These are phyloP conservation scores for Stratiomys singularior DNA, from an alignment of 2,888 invertebrate genomes.

Conservation along the genomic window DNA sequence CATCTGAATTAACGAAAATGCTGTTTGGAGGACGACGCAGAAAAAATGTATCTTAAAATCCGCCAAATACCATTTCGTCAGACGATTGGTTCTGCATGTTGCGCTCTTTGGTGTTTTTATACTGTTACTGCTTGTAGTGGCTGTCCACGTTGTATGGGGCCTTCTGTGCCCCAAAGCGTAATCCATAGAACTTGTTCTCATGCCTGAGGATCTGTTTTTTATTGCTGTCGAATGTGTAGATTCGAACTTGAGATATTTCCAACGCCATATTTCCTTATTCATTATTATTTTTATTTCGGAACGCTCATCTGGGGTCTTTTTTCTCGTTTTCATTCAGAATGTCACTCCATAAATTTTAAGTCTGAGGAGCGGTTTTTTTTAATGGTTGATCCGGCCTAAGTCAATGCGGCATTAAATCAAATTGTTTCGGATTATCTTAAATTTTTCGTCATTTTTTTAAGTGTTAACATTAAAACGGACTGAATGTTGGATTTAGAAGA, in stretches of 20 bases:
- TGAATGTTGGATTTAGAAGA: too few relatives aligned
- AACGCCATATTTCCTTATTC: constrained; percentile 36
- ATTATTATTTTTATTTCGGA: constrained; percentile 15
- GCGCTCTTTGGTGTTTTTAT: not conserved
- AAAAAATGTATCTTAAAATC: not conserved
- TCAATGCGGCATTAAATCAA: not conserved
- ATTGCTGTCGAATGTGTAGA: not conserved
- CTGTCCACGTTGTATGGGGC: constrained; percentile 22
- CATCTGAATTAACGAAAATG: constrained; percentile 21
- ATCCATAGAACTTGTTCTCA: constrained; percentile 21
- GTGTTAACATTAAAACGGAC: too few relatives aligned
- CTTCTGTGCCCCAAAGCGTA: constrained; percentile 1
- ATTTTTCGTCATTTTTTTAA: too few relatives aligned
- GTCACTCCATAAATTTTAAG: constrained; percentile 31
- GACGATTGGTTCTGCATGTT: not conserved
- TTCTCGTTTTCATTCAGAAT: constrained; percentile 26
- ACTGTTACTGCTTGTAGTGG: not conserved
- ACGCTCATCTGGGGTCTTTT: constrained; percentile 31
- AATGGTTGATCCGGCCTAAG: not conserved
- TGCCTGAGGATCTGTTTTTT: constrained; percentile 6
- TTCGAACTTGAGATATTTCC: not conserved
- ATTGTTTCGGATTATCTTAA: too few relatives aligned
- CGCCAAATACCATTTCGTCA: not conserved
- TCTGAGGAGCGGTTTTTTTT: not conserved
- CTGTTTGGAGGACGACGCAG: not conserved